phyloP scores from a whole-genome alignment of 2,113 vertebrate genomes.

The Chamaetylas fuelleborni region DNA sequence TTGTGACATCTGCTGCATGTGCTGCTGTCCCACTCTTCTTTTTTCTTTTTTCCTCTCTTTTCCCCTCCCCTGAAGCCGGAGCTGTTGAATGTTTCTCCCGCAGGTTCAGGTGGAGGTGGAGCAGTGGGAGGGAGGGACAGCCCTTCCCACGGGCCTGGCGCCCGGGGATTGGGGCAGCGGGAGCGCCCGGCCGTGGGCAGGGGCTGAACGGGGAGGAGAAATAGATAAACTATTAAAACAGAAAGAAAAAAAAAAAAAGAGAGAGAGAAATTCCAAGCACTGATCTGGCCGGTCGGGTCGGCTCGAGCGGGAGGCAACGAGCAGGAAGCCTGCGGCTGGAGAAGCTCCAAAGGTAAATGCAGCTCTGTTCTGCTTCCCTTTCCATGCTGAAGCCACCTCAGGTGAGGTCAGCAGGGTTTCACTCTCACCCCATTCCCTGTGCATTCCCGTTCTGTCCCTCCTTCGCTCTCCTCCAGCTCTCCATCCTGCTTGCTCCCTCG shows the following conservation, averaged over 20 bases:
- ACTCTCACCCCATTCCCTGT: not conserved
- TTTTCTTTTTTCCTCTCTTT: not conserved
- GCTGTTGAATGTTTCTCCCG: not conserved
- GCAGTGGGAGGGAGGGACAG: slow-evolving; percentile 4
- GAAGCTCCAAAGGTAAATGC: slow-evolving; percentile 7
- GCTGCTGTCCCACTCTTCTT: not conserved
- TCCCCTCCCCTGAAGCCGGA: not conserved
- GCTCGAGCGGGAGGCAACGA: not conserved
- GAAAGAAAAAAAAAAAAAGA: not conserved
- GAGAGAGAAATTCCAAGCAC: not conserved
- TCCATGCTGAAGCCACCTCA: rapidly evolving
- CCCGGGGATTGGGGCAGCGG: not conserved
- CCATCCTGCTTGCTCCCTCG: not conserved
- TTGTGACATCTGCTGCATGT: not conserved
- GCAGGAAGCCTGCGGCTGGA: not conserved
- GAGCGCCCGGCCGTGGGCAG: not conserved
- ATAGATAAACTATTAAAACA: not conserved
- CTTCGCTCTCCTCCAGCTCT: not conserved
- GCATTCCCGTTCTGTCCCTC: not conserved
- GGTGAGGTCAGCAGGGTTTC: not conserved
- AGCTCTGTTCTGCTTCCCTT: not conserved
- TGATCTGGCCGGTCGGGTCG: not conserved
- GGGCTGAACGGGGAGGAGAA: not conserved
- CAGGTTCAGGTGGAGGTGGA: slow-evolving; percentile 49
- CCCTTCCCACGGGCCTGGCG: not conserved